Base-by-base conservation (phyloP, 2,888 invertebrate species). In the Epinotia brunnichana region DNA sequence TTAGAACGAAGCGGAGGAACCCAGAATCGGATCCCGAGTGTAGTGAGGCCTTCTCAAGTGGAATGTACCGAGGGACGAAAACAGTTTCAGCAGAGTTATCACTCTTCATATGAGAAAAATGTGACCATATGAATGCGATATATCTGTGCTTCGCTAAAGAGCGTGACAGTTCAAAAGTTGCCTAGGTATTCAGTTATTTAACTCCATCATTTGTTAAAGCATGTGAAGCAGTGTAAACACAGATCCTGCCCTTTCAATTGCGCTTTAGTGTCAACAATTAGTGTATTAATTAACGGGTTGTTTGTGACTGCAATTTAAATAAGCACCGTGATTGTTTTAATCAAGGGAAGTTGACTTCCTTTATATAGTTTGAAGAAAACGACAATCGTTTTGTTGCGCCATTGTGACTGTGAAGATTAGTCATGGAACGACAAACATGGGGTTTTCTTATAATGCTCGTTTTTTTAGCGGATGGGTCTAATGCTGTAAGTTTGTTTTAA, bases 401-500 rank as follows among this genome's bases (percentile, higher is more conserved):
- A 41, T 62, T 62, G 57, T 63, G 17, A 1, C 17, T 9, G 51
- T 9, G 21, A 21, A 41, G 68, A 61, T 67, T 60, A 24, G 75
- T 41, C 57, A 85, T 87, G 86, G 78, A 79, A 70, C 73, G 62
- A 62, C 83, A 70, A 56, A 73, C 76, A 62, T 77, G 84, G 73
- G 81, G 77, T 77, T 76, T 85, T 35, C 75, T 87, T 63, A 75
- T 87, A 48, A 72, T 85, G 57, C 69, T 81, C 70, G 69, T 82
- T 21, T 63, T 85, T 69, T 77, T 87, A 19, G 76, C 75, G 15
- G 77, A 76, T 75, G 81, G 79, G 39, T 75, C 77, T 70, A 76
- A 87, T 74, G 85, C 85, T 53, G 91, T 91, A 82, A 90, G 90
- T 89, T 78, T 73, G n/a, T 51, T 41, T 35, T 35, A 9, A 35